Conservation (phyloP, 2,888 invertebrate species). For the Tetragnatha montana region DNA sequence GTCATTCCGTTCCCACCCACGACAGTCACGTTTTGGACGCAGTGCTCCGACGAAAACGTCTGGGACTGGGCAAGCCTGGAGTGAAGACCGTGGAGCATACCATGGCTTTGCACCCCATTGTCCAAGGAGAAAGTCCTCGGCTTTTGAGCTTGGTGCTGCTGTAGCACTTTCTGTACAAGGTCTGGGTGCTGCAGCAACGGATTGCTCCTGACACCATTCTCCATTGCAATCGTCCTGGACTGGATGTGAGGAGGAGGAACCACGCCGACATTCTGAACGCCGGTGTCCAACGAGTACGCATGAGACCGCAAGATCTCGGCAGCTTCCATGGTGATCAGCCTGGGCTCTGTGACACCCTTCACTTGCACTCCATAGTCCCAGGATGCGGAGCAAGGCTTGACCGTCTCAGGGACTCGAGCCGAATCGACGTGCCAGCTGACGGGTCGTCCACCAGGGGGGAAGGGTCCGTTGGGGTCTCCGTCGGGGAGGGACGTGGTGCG, state of each 20-base stretch:
- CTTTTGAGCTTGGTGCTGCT: background rate
- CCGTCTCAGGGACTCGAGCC: conserved; percentile 32
- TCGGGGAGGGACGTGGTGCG: conserved; percentile 59
- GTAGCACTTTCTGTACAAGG: no score
- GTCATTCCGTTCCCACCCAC: background rate
- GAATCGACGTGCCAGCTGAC: conserved; percentile 72
- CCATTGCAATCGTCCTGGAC: background rate
- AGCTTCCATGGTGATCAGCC: conserved; percentile 5
- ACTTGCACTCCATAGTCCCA: conserved; percentile 53
- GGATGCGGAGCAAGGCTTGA: conserved; percentile 54
- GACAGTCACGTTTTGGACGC: background rate
- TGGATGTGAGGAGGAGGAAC: background rate
- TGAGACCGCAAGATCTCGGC: background rate
- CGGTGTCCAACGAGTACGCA: background rate
- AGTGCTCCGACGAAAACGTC: background rate
- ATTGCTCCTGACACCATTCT: background rate
- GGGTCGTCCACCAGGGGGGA: conserved; percentile 65
- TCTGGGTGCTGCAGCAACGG: no score
- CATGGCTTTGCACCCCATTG: background rate
- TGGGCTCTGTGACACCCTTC: background rate
- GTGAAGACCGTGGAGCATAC: background rate
- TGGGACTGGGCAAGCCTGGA: background rate
- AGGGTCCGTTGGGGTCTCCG: conserved; percentile 40
- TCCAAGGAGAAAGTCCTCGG: background rate
- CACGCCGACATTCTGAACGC: background rate